phyloP scores from a whole-genome alignment of 2,113 vertebrate species.

The Lamprologus speciosus region DNA sequence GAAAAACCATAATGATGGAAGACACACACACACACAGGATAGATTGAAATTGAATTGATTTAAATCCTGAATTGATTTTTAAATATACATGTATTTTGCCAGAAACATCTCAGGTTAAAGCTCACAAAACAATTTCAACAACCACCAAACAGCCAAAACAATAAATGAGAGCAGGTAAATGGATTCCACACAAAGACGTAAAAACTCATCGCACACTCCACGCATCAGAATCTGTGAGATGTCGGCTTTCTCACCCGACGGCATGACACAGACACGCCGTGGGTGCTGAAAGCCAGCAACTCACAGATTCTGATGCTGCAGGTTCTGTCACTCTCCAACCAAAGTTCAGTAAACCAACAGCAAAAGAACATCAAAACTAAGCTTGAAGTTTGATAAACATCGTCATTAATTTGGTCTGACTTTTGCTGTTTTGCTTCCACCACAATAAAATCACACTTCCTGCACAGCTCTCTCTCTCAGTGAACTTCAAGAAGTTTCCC shows the following conservation, averaged over 20 bases:
- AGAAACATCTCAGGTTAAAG: not conserved
- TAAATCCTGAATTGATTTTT: not conserved
- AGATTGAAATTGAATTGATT: not conserved
- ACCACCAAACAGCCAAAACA: not conserved
- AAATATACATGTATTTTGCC: not conserved
- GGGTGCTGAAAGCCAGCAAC: not conserved
- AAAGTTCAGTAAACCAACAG: not conserved
- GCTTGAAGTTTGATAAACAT: not conserved
- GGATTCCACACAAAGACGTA: not conserved
- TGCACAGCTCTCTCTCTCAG: not conserved
- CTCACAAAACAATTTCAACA: rapidly evolving
- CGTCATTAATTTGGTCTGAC: rapidly evolving
- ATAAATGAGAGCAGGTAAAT: not conserved
- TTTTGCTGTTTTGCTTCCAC: not conserved
- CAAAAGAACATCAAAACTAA: not conserved
- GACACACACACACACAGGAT: rapidly evolving
- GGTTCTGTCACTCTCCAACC: rapidly evolving
- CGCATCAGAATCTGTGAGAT: not conserved
- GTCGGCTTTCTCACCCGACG: not conserved
- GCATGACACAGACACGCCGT: not conserved
- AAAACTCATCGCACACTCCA: not conserved
- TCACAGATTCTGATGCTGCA: not conserved
- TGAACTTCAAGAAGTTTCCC: not conserved
- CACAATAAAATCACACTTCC: not conserved
- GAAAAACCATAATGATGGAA: not conserved